Percentiles rank a stretch among this genome's conserved stretches.
These are phyloP conservation scores for Synodontis membranacea DNA, from an alignment of 2,113 vertebrate species.

Conservation along the genomic window DNA sequence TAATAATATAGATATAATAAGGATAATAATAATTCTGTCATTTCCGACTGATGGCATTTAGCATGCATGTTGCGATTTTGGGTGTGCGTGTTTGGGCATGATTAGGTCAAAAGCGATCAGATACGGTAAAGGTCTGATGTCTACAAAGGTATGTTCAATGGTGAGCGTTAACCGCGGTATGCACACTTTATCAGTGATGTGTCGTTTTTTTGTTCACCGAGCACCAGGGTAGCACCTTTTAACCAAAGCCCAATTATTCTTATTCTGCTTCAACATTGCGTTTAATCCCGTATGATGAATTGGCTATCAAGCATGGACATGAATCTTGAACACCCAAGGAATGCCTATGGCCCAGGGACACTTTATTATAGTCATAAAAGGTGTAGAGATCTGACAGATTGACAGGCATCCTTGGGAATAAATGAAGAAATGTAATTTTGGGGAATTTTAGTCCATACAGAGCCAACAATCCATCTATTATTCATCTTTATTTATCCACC, in stretches of 20 bases:
- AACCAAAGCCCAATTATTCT: neutral
- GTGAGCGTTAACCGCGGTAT: neutral
- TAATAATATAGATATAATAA: too few relatives aligned
- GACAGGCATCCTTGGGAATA: neutral
- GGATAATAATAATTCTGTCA: neutral
- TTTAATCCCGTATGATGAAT: constrained; percentile 3
- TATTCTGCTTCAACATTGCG: neutral
- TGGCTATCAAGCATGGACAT: constrained; percentile 28
- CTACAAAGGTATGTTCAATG: neutral
- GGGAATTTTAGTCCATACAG: neutral
- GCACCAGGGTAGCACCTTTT: neutral
- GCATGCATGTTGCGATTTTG: neutral
- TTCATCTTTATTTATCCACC: neutral
- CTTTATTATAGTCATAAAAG: neutral
- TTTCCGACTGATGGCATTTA: neutral
- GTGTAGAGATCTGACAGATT: neutral
- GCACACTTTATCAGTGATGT: neutral
- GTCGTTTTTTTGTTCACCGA: neutral
- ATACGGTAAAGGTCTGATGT: neutral
- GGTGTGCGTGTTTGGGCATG: neutral
- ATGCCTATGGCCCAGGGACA: neutral
- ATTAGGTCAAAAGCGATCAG: neutral
- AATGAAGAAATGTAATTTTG: neutral
- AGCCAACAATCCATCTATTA: neutral
- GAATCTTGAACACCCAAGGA: constrained; percentile 34